Evolutionary conservation across 2,797 vertebrate species (phyloP), one percentile per base, ranked within the genome.

Genomic region (Pseudomugil tenellus): DNA sequence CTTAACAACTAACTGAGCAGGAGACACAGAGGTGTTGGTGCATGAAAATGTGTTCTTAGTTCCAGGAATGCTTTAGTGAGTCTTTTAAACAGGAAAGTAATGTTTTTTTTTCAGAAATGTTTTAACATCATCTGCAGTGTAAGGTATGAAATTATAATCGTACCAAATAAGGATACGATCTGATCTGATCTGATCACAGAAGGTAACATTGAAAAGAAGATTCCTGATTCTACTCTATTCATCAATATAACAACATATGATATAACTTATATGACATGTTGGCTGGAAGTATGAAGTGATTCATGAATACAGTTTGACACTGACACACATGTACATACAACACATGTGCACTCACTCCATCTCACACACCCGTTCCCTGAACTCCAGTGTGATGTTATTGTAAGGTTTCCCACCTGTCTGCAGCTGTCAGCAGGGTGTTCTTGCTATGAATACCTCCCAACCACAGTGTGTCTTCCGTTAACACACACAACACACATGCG

Each of bases 401-500:
- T 78, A 85, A 69, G 76, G 72, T 78, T 84, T 85, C 68, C 82
- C 86, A 88, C 87, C 84, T 88, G 89, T 90, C 83, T 83, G 59
- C 72, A 70, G 80, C 82, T 88, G 81, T 90, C 87, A 86, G 76
- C 80, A 58, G 67, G 61, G 37, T 72, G 69, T 55, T 86, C 75
- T 41, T 60, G 63, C 76, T 60, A 62, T 19, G 14, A 72, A 76
- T 76, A 74, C 71, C 81, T 79, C 83, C 85, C 83, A 84, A 76
- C 75, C 79, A 71, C 77, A 55, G 63, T 54, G 77, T 56, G 63
- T 77, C 68, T 52, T 62, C 21, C 13, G 28, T 43, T 58, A 58
- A 72, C 46, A 37, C 48, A 48, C 46, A 39, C 51, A 58, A 52
- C 52, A 58, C 67, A 51, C 61, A 29, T 6, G 6, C 29, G 6